Conservation (phyloP, 2,113 vertebrate species). For the Xiphophorus hellerii region DNA sequence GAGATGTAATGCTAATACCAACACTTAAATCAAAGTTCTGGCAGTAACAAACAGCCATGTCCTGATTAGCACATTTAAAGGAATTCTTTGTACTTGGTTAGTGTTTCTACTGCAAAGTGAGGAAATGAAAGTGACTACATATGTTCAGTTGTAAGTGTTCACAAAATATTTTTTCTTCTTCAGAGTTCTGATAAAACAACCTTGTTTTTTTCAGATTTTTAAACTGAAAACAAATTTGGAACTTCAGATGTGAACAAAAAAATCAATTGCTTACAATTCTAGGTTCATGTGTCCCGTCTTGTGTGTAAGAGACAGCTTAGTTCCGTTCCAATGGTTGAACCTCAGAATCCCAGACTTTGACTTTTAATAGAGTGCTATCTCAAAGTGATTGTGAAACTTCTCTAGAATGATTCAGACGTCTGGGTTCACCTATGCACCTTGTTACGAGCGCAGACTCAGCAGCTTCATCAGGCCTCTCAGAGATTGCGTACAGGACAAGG, state of each 20-base stretch:
- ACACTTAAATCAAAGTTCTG: too few relatives aligned
- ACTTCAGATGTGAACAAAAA: too few relatives aligned
- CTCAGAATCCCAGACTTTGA: neutral
- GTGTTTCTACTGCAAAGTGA: too few relatives aligned
- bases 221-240: too few relatives aligned
- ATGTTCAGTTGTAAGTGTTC: neutral
- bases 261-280: too few relatives aligned
- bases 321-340: neutral
- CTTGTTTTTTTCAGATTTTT: neutral
- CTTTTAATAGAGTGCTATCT: slow-evolving; percentile 2
- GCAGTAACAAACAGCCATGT: too few relatives aligned
- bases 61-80: too few relatives aligned
- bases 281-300: neutral
- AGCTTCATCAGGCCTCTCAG: slow-evolving; percentile 14
- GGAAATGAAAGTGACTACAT: too few relatives aligned
- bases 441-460: slow-evolving; percentile 26
- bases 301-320: neutral
- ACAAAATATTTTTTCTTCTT: neutral
- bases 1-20: too few relatives aligned
- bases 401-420: slow-evolving; percentile 28
- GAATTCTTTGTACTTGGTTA: too few relatives aligned
- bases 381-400: slow-evolving; percentile 5
- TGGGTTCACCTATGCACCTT: slow-evolving; percentile 29
- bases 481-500: slow-evolving; percentile 1
- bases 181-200: neutral